These are phyloP conservation scores for Diglossa cyanea DNA, from an alignment of 2,797 vertebrate species.

Conservation along the genomic window DNA sequence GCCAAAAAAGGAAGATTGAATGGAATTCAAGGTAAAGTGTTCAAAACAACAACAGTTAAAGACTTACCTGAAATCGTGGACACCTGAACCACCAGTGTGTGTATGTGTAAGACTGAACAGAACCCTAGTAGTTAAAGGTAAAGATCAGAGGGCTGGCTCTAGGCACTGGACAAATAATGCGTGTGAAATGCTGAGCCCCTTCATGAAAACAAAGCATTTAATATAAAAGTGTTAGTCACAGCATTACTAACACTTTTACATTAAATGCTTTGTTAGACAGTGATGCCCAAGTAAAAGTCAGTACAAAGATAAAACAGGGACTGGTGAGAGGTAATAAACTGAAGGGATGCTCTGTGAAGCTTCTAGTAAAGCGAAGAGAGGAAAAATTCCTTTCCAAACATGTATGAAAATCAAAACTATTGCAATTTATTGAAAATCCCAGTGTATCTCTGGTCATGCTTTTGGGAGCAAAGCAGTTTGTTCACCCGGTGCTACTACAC, in stretches of 20 bases:
- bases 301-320: neutral
- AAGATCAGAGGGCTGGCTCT: neutral
- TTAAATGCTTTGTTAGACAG: neutral
- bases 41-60: neutral
- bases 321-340: neutral
- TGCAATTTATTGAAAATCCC: neutral
- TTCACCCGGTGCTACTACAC: neutral
- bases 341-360: neutral
- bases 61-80: neutral
- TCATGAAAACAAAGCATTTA: neutral
- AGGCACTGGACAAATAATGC: neutral
- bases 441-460: neutral
- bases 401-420: neutral
- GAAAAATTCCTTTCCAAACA: neutral
- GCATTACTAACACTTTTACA: neutral
- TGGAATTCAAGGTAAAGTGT: slow-evolving; percentile 94
- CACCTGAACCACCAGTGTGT: neutral
- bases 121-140: neutral
- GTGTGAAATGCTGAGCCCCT: neutral
- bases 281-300: neutral
- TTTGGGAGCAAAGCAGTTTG: neutral
- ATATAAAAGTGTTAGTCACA: neutral
- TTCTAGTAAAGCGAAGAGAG: neutral
- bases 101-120: neutral
- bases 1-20: slow-evolving; percentile 91